Evolutionary conservation across 1,140 invertebrate species (phyloP), one percentile per base, ranked within the genome.

Genomic region (Heterodera carotae): DNA sequence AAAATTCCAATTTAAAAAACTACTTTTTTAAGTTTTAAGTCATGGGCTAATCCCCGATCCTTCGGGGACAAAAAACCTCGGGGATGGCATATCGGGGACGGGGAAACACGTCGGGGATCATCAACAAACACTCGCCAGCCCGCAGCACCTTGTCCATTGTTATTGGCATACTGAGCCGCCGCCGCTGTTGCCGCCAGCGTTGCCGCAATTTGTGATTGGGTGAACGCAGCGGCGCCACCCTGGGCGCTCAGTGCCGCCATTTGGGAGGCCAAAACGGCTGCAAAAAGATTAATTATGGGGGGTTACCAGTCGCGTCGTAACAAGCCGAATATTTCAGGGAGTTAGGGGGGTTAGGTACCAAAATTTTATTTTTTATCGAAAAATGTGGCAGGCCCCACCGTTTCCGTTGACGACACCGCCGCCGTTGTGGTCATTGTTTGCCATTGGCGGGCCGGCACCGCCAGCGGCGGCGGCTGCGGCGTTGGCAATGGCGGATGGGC

Each of bases 171-270:
- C 29, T 71, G 69, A 12, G 69, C 43, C 29, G 69, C 69, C 12
- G 69, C 43, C 29, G 69, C 69, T 6, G 69, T 36, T 22, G 69
- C 69, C 29, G 48, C 60, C 69, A 71, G 31, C 69, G 43, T 66
- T n/a, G n/a, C n/a, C 62, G 62, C 62, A n/a, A 66, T 66, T 34
- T 66, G 62, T 10, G 62, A 66, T 22, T 66, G 62, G 8, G 62
- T 29, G 25, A 66, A 66, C 0, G 62, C 62, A 27, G 6, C 33
- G 7, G 27, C 10, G 29, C 15, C 29, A 2, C 15, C 33, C 27
- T 8, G 29, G 29, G 8, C 29, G 62, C 33, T 29, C n/a, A 66
- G 62, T 27, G 62, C 62, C 62, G 62, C 62, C 62, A 66, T 66
- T 34, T 66, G 62, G 62, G 62, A 66, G 62, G 62, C 62, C 62